These are phyloP conservation scores for Prosopocoilus inquinatus DNA, from an alignment of 2,888 invertebrate species.

Conservation along the genomic window DNA sequence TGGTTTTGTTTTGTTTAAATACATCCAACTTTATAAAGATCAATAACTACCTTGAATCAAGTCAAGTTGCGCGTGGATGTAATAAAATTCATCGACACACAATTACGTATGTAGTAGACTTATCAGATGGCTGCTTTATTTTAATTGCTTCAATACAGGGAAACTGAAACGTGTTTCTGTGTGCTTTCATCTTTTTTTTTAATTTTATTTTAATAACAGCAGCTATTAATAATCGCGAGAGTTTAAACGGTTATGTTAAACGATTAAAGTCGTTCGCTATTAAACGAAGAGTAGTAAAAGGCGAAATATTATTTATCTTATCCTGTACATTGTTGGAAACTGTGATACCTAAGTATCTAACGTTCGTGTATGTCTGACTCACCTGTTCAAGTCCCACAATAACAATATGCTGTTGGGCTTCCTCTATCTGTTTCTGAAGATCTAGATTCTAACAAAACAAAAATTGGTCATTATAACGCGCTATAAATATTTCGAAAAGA, in stretches of 20 bases:
- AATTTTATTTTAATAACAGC: no score
- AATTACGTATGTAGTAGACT: no score
- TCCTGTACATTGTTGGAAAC: neutral
- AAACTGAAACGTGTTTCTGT: no score
- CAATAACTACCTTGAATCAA: slow-evolving; percentile 32
- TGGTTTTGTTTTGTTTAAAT: slow-evolving; percentile 21
- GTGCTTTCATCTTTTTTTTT: no score
- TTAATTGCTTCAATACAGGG: no score
- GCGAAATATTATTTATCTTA: neutral
- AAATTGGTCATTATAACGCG: slow-evolving; percentile 2
- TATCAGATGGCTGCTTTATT: no score
- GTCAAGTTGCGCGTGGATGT: slow-evolving; percentile 30
- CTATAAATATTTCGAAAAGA: slow-evolving; percentile 5
- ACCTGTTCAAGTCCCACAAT: slow-evolving; percentile 48
- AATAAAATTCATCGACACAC: no score
- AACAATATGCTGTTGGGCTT: slow-evolving; percentile 45
- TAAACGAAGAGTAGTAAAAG: neutral
- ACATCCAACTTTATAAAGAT: slow-evolving; percentile 30
- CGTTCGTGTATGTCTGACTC: slow-evolving; percentile 21
- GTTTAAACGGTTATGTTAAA: neutral
- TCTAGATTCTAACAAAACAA: slow-evolving; percentile 38
- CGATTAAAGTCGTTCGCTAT: neutral
- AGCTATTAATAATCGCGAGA: no score
- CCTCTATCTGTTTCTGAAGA: slow-evolving; percentile 41
- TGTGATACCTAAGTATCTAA: neutral